Evolutionary conservation across 2,113 vertebrate species (phyloP), one percentile per base, ranked within the genome.

Genomic region (Phaethornis superciliosus): DNA sequence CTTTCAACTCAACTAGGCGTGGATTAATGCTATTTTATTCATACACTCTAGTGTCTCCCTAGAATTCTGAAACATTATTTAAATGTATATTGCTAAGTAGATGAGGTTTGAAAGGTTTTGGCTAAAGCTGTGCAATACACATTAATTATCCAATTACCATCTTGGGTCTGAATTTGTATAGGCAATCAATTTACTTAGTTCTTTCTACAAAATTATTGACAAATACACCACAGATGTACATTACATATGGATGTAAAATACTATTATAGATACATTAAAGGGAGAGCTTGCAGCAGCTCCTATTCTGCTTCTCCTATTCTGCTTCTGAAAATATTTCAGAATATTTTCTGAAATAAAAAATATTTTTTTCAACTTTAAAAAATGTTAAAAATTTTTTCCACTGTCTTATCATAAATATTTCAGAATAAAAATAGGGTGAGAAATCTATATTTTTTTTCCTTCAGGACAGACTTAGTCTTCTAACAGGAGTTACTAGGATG

Each of bases 81-180:
- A 91, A 95, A 95, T 93, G 64, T 78, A 77, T 95, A 85, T 77
- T 88, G 68, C 76, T 83, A 94, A 96, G 63, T 40, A 94, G 93
- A 93, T 64, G 92, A 95, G 52, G 68, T 91, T 90, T 95, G 33
- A 83, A 93, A 78, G 33, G 88, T 94, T 95, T 82, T 47, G 5
- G 56, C 51, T 71, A 83, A 83, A 95, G 55, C 68, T 93, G 20
- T 80, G 64, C 37, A 88, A 94, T 64, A 78, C 91, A 88, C 89
- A 95, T 94, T 91, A 96, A 94, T 95, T 95, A 92, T 88, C 69
- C 85, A 94, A 94, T 95, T 91, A 93, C 85, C 88, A 60, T 95
- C 88, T 85, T 82, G 71, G 49, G 42, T 81, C 65, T 80, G 72
- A 94, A 82, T 88, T 65, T 91, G 59, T 82, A 83, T 19, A 91